A percentile compares a stretch with the other conserved stretches of the same genome.
phyloP scores from a whole-genome alignment of 2,888 invertebrate genomes.

The Cepaea hortensis region DNA sequence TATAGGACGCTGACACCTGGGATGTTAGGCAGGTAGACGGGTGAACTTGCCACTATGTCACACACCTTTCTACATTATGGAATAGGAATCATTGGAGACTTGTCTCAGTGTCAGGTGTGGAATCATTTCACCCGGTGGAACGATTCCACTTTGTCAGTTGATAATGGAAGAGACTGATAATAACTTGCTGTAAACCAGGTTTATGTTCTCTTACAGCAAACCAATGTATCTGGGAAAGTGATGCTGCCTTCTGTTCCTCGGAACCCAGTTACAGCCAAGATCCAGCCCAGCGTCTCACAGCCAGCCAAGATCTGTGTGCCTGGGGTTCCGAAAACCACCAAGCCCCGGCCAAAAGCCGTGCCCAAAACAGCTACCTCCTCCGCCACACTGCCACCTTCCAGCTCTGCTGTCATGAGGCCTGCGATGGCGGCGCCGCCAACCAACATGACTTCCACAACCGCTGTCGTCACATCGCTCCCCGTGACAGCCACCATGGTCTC shows the following conservation, averaged over 20 bases:
- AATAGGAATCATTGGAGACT: no score
- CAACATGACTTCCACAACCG: constrained; percentile 5
- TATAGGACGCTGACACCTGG: no score
- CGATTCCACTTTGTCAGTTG: no score
- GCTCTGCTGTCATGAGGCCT: constrained; percentile 36
- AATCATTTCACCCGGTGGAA: no score
- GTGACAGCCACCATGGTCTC: constrained; percentile 53
- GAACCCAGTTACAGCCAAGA: constrained; percentile 64
- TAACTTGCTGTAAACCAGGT: no score
- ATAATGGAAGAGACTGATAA: no score
- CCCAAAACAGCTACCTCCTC: constrained; percentile 44
- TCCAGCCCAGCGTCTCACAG: constrained; percentile 59
- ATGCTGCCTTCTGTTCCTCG: constrained; percentile 66
- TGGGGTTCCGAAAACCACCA: constrained; percentile 47
- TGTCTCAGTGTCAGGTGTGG: no score
- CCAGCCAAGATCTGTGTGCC: constrained; percentile 51
- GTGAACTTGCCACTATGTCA: no score
- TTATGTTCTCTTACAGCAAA: neutral
- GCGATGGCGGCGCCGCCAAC: constrained; percentile 46
- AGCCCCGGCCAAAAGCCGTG: constrained; percentile 52
- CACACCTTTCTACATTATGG: no score
- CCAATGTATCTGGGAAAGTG: constrained; percentile 56
- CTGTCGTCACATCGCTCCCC: constrained; percentile 8
- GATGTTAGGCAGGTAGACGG: no score
- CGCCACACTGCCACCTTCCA: constrained; percentile 26